phyloP scores from a whole-genome alignment of 2,113 vertebrate genomes.

The Nothocercus julius region DNA sequence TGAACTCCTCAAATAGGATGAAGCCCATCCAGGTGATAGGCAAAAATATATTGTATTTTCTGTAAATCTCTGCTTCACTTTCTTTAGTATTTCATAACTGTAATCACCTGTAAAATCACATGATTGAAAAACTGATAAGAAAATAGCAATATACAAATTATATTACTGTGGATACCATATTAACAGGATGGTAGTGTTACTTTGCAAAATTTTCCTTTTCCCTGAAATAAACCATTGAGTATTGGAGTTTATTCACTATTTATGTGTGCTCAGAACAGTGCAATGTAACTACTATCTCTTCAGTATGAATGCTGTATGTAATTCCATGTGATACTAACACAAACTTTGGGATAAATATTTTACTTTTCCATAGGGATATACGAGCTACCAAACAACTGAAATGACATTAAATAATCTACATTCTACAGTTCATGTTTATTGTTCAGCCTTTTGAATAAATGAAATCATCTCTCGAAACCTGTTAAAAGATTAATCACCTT shows the following conservation, averaged over 20 bases:
- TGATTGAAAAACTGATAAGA: neutral
- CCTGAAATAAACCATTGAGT: neutral
- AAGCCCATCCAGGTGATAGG: neutral
- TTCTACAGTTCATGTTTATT: neutral
- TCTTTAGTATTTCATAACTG: neutral
- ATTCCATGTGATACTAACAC: neutral
- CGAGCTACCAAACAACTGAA: constrained; percentile 25
- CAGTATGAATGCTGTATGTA: neutral
- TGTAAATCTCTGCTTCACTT: neutral
- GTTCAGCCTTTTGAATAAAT: constrained; percentile 38
- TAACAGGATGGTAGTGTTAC: neutral
- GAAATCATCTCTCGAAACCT: constrained; percentile 9
- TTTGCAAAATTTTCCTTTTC: neutral
- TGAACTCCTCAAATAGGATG: neutral
- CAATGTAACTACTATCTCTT: neutral
- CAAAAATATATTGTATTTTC: neutral
- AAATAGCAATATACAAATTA: neutral
- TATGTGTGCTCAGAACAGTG: neutral
- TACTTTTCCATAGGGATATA: neutral
- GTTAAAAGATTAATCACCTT: constrained; percentile 45
- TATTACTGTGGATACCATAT: neutral
- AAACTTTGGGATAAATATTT: constrained; percentile 13
- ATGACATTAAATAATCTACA: neutral
- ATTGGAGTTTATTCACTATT: neutral
- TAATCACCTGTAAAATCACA: neutral